Conservation (phyloP, 2,797 vertebrate species). For the Cichlasoma orientale region DNA sequence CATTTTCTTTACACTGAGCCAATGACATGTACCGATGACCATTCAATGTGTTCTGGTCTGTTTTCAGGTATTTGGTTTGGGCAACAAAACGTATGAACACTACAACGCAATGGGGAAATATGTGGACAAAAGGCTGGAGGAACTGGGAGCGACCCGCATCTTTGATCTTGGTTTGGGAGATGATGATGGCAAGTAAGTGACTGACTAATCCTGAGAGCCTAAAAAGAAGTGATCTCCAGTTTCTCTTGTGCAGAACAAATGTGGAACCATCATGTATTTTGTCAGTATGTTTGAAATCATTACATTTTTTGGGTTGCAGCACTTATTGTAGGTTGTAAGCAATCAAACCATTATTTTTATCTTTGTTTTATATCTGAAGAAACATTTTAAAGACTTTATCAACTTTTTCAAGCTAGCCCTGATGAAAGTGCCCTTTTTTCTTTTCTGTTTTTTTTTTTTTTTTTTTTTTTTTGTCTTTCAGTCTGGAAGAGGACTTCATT, state of each 20-base stretch:
- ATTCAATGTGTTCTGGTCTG: slow-evolving; percentile 7
- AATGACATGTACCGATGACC: neutral
- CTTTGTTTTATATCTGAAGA: neutral
- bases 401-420: neutral
- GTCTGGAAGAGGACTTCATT: slow-evolving; percentile 96
- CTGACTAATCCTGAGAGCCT: neutral
- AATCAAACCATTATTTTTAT: neutral
- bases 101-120: slow-evolving; percentile 98
- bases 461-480: slow-evolving; percentile 53
- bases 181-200: slow-evolving; percentile 95
- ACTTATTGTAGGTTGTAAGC: neutral
- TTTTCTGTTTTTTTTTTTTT: neutral
- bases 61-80: slow-evolving; percentile 92
- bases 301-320: neutral
- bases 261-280: too few species aligned
- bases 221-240: neutral
- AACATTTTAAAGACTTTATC: neutral
- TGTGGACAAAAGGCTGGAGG: slow-evolving; percentile 91
- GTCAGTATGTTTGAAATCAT: neutral
- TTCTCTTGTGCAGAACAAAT: neutral
- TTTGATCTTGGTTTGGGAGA: slow-evolving; percentile 96
- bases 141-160: slow-evolving; percentile 91
- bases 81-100: slow-evolving; percentile 99
- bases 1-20: neutral
- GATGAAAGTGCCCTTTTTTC: neutral